Evolutionary conservation across 2,797 vertebrate genomes (phyloP).

Genomic region (Sebastes taczanowskii): DNA sequence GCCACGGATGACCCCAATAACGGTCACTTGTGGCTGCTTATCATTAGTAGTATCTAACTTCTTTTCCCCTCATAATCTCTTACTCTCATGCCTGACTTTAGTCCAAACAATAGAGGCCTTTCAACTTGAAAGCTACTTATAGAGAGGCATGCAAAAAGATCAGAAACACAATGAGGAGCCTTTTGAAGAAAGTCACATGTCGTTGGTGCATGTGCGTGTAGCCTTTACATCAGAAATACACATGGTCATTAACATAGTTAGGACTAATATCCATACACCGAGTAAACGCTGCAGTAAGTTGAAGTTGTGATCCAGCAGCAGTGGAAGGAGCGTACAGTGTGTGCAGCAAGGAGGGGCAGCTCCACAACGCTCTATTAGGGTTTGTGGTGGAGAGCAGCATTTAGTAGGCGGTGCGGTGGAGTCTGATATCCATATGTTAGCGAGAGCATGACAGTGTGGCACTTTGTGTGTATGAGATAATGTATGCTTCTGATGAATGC

Average conservation of each 20-base stretch:
- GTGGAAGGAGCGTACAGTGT: constrained; percentile 5
- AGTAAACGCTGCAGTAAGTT: background rate
- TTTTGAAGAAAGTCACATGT: constrained; percentile 63
- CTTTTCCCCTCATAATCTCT: constrained; percentile 43
- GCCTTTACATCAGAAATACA: constrained; percentile 3
- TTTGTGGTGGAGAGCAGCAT: constrained; percentile 57
- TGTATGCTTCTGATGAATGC: constrained; percentile 15
- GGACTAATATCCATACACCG: background rate
- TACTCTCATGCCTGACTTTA: constrained; percentile 43
- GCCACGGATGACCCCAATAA: background rate
- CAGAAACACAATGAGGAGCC: constrained; percentile 48
- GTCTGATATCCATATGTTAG: constrained; percentile 47
- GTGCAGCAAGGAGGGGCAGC: constrained; percentile 45
- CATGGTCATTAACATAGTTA: constrained; percentile 4
- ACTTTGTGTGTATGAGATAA: constrained; percentile 16
- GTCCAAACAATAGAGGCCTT: constrained; percentile 71
- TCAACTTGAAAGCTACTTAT: constrained; percentile 64
- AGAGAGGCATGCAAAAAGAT: constrained; percentile 36
- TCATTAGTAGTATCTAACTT: constrained; percentile 8
- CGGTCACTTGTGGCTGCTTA: background rate
- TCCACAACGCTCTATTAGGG: constrained; percentile 53
- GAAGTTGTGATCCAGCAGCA: constrained; percentile 4
- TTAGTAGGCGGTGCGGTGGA: constrained; percentile 37
- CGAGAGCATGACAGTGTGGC: constrained; percentile 6
- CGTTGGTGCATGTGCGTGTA: background rate